phyloP scores from a whole-genome alignment of 1,140 invertebrate species.

The Polypedilum vanderplanki region DNA sequence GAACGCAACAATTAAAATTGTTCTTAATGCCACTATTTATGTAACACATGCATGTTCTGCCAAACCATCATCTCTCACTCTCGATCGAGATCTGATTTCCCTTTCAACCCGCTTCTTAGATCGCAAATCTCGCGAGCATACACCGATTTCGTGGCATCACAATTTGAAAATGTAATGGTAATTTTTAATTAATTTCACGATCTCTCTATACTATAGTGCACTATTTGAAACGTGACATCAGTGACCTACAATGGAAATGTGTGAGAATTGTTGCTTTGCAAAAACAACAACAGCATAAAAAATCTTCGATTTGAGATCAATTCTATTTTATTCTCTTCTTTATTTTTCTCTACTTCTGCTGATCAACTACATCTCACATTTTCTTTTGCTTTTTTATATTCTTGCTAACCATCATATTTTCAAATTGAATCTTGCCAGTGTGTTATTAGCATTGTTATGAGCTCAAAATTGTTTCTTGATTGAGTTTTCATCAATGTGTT shows the following conservation, averaged over 20 bases:
- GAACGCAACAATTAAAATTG: background rate
- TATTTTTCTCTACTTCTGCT: too few species aligned
- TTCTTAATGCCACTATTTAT: slow-evolving; percentile 16
- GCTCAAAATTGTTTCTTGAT: too few species aligned
- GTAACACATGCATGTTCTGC: background rate
- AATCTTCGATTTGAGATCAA: background rate
- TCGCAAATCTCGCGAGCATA: background rate
- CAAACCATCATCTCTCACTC: background rate
- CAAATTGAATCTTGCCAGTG: too few species aligned
- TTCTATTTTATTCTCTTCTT: background rate
- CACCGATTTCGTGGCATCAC: background rate
- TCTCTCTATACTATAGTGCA: background rate
- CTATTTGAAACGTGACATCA: slow-evolving; percentile 17
- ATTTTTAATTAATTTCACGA: slow-evolving; percentile 17
- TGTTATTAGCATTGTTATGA: too few species aligned
- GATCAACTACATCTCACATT: too few species aligned
- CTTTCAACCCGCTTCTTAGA: background rate
- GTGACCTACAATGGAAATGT: background rate
- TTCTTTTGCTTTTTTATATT: too few species aligned
- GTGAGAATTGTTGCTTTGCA: background rate
- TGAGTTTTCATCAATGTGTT: too few species aligned
- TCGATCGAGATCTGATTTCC: background rate
- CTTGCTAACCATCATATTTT: too few species aligned
- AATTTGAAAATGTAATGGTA: slow-evolving; percentile 14
- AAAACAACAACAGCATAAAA: background rate